Evolutionary conservation across 1,140 invertebrate genomes (phyloP), one percentile per base, ranked within the genome.

Genomic region (Brachionus paranguensis): DNA sequence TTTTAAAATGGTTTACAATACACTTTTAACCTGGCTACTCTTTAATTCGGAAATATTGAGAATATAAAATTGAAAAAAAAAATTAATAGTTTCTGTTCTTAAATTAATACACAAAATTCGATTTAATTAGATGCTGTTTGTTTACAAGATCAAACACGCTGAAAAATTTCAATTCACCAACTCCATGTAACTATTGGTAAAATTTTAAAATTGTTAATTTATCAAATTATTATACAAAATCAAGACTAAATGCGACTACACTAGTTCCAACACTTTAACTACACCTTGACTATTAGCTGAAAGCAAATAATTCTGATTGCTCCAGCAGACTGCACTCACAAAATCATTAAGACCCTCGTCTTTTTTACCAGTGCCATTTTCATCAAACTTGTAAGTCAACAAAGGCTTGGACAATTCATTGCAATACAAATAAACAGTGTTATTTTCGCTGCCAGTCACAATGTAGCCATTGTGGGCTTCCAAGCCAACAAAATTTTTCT

Each of bases 291-390:
- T 96, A 90, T 97, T 98, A 37, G 95, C 96, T 65, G 95, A 95
- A n/a, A 97, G 93, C 70, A 97, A 91, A 83, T 96, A 93, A 91
- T 94, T 93, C 5, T 93, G 92, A 81, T 90, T 90, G 86, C 94
- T 92, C 96, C 96, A 98, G 87, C 95, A 97, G 24, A 98, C 95
- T 33, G 96, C 96, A 33, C 95, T 97, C 47, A 98, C 95, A 91
- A 97, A 97, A 90, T 97, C 95, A 87, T 93, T 94, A 12, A 47
- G n/a, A 0, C 93, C 91, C 88, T 96, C 95, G 87, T 95, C 95
- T 87, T 84, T 93, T 94, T 87, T 91, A 92, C 85, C 14, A 79
- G 43, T n/a, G 47, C 50, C 91, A 29, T 93, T 92, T 11, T 94
- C 92, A 86, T 96, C 94, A 91, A 97, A 97, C 86, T 95, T 94